Evolutionary conservation across 2,797 vertebrate species (phyloP), one percentile per base, ranked within the genome.

Genomic region (Eulemur albifrons): DNA sequence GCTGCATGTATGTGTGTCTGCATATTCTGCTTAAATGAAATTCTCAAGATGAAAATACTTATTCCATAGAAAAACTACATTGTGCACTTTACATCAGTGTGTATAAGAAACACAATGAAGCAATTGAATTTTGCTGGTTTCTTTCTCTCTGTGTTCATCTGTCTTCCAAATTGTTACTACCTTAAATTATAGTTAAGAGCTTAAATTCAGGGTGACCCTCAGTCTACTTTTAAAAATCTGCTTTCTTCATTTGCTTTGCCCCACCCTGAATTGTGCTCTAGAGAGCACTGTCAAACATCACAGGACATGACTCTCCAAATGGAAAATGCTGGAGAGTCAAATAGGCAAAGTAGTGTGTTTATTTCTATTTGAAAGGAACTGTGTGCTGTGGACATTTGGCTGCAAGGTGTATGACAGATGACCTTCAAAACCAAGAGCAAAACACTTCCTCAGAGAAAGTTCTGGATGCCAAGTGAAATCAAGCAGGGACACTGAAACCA

Each of bases 381-480:
- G 5, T 76, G 27, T 52, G 23, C 59, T 95, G 1, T 13, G n/a
- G 38, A 52, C 23, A 87, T 35, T 87, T 21, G 73, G 4, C 32
- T 40, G 11, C 30, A 32, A 79, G n/a, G 80, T 32, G 14, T 80
- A 54, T 80, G 52, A 6, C n/a, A 59, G 6, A 1, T 65, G 61
- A n/a, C 4, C 48, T 54, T 94, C 83, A 80, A 95, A 93, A 63
- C 4, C 65, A 63, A 92, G 50, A 91, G 65, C 57, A 79, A 89
- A 70, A 50, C 6, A 52, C 20, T 86, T 82, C 45, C 67, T 45
- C 11, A 65, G 73, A 83, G 50, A 72, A 94, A 63, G 35, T 77
- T 96, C 67, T 50, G 4, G 32, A 32, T 52, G 2, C 15, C 40
- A 88, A 79, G 57, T 76, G 45, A 88, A 80, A 40, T 48, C 5